Conservation (phyloP, 2,888 invertebrate species). For the Heliconius cydno region DNA sequence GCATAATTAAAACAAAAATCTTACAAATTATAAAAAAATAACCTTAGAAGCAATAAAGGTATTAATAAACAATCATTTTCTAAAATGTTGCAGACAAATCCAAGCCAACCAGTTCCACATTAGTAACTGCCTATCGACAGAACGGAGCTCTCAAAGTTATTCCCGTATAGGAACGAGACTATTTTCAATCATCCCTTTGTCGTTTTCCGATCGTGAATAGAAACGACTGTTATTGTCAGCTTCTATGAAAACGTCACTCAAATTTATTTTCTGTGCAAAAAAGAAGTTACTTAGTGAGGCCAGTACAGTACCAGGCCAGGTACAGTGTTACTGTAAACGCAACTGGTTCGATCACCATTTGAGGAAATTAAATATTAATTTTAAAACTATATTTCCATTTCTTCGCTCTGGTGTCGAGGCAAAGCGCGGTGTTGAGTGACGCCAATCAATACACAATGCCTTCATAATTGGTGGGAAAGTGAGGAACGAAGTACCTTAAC, state of each 20-base stretch:
- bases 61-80: not conserved
- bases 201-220: slow-evolving; percentile 35
- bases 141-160: slow-evolving; percentile 31
- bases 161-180: slow-evolving; percentile 34
- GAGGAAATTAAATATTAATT: no score
- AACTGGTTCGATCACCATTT: no score
- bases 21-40: not conserved
- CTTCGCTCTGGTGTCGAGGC: no score
- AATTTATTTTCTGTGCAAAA: slow-evolving; percentile 32
- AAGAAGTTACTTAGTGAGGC: not conserved
- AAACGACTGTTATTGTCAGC: slow-evolving; percentile 42
- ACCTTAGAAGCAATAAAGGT: not conserved
- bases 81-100: not conserved
- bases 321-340: no score
- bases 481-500: no score
- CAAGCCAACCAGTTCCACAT: slow-evolving; percentile 18
- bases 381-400: no score
- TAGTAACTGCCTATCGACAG: slow-evolving; percentile 31
- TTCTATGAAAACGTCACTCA: slow-evolving; percentile 40
- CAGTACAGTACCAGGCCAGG: no score
- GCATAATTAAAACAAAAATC: no score
- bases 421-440: no score
- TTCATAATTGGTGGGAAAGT: no score
- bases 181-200: slow-evolving; percentile 46
- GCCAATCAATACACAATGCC: no score